A percentile compares a stretch with the other conserved stretches of the same genome.
These are phyloP conservation scores for Anorthoa munda DNA, from an alignment of 2,888 invertebrate species.

Conservation along the genomic window DNA sequence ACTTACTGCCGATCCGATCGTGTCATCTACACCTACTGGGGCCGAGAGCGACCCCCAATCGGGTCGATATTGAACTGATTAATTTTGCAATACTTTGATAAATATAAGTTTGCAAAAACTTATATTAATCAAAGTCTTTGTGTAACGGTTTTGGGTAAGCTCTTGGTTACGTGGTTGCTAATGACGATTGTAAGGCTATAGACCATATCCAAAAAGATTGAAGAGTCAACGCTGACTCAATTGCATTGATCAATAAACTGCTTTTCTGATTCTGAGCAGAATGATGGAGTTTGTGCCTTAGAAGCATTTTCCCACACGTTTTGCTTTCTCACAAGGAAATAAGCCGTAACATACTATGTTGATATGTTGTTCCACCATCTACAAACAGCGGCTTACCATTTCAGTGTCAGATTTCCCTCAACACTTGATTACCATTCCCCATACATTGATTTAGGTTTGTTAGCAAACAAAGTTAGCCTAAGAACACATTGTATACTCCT, in stretches of 20 bases:
- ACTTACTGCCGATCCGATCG: conserved; percentile 1
- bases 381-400: not conserved
- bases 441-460: conserved; percentile 10
- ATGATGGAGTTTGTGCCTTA: not conserved
- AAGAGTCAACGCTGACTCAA: not conserved
- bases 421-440: conserved; percentile 1
- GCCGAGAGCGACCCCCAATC: not conserved
- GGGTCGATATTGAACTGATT: conserved; percentile 40
- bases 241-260: conserved; percentile 1
- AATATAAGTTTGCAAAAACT: not conserved
- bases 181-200: conserved; percentile 1
- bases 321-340: no score
- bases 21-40: conserved; percentile 12
- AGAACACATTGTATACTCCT: conserved; percentile 5
- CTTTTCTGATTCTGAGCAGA: not conserved
- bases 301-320: no score
- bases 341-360: no score
- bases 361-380: not conserved
- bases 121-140: conserved; percentile 17
- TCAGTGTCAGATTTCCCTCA: not conserved
- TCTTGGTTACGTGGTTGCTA: not conserved
- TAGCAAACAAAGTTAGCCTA: conserved; percentile 4
- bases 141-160: conserved; percentile 2
- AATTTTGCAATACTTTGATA: conserved; percentile 12
- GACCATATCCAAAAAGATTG: not conserved